These are phyloP conservation scores for Phylloscopus whistleri DNA, from an alignment of 2,113 vertebrate genomes.

Conservation along the genomic window DNA sequence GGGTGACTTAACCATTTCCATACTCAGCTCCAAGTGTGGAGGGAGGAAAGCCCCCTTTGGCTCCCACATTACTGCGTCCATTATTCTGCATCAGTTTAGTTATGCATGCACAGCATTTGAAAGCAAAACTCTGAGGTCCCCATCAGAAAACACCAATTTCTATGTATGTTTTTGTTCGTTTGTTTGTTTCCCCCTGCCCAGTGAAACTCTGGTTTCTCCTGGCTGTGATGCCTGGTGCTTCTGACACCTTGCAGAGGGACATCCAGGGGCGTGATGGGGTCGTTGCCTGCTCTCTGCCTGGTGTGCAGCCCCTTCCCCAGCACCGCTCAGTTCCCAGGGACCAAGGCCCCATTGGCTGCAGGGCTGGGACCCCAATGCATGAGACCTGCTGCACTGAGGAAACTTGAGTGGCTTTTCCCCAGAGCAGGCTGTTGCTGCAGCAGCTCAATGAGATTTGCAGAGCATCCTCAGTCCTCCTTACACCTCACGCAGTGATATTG, in stretches of 20 bases:
- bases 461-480: rapidly evolving
- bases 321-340: rapidly evolving
- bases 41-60: not conserved
- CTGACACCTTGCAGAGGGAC: not conserved
- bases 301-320: not conserved
- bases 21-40: not conserved
- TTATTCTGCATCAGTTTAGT: not conserved
- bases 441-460: rapidly evolving
- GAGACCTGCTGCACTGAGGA: rapidly evolving
- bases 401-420: not conserved
- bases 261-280: not conserved
- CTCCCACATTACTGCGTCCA: not conserved
- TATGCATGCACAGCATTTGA: rapidly evolving
- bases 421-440: not conserved
- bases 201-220: too few species aligned
- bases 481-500: rapidly evolving
- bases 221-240: not conserved
- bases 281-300: too few species aligned
- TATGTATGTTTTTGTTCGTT: not conserved
- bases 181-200: not conserved
- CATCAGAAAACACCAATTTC: not conserved
- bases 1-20: slow-evolving; percentile 75
- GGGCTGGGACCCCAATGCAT: rapidly evolving
- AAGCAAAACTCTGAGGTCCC: not conserved
- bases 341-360: rapidly evolving